phyloP scores from a whole-genome alignment of 2,888 invertebrate genomes.

The Hydrotaea cyrtoneurina region DNA sequence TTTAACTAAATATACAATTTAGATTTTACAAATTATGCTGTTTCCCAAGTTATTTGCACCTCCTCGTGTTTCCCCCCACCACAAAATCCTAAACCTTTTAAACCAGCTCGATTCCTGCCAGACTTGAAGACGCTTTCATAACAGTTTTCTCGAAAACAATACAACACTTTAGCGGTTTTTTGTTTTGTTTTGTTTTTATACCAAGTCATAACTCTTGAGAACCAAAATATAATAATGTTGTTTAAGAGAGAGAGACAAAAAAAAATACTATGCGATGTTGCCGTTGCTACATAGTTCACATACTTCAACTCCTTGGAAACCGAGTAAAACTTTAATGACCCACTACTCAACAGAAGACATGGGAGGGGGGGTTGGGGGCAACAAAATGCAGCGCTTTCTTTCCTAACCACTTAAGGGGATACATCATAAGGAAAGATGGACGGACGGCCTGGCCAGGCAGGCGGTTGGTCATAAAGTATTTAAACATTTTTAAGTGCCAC shows the following conservation, averaged over 20 bases:
- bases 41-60: too few relatives aligned
- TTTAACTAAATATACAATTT: too few relatives aligned
- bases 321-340: conserved; percentile 38
- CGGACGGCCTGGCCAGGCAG: not conserved
- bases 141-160: not conserved
- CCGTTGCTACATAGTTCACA: not conserved
- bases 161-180: conserved; percentile 40
- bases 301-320: conserved; percentile 31
- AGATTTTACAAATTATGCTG: too few relatives aligned
- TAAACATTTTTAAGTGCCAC: conserved; percentile 58
- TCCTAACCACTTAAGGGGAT: conserved; percentile 18
- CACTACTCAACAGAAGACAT: conserved; percentile 3
- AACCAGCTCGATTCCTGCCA: conserved; percentile 12
- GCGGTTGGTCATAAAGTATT: conserved; percentile 44
- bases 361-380: not conserved
- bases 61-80: not conserved
- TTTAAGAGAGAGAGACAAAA: conserved; percentile 4
- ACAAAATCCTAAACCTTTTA: not conserved
- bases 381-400: conserved; percentile 21
- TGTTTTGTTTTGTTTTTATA: not conserved
- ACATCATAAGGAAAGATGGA: conserved; percentile 10
- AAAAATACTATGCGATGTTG: not conserved
- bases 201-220: conserved; percentile 30
- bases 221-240: conserved; percentile 53
- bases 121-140: conserved; percentile 52